Evolutionary conservation across 2,888 invertebrate species (phyloP), one percentile per base, ranked within the genome.

Genomic region (Lordiphosa andalusiaca): DNA sequence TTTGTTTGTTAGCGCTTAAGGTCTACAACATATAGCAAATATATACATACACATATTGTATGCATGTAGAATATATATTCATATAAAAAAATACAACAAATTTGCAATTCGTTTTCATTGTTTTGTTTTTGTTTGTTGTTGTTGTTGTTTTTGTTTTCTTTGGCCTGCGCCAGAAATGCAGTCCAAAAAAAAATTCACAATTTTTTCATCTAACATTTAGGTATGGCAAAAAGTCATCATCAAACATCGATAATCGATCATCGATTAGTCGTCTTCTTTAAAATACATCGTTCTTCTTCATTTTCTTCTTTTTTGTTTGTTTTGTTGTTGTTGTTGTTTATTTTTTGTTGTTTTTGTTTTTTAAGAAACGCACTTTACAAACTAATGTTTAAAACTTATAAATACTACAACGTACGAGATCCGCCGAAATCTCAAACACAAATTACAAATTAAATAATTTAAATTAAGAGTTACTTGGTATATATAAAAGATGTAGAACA

Each of bases 321-420:
- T n/a, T n/a, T n/a, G n/a, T n/a, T n/a, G n/a, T 16, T 16, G 16
- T 62, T 59, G 51, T 56, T 48, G 5, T 48, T 47, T 38, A 36
- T 58, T 58, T 58, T 40, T 52, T 42, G 42, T 30, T 49, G 40
- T 48, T 59, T 46, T 60, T 53, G 58, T 13, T 37, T 10, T 50
- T 56, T 59, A 64, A 67, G 73, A 69, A 77, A 75, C 70, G 70
- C 61, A 63, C 47, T 55, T 66, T 77, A 80, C 60, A 76, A 38
- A 60, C 72, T 77, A 76, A 64, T 49, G 57, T 73, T 71, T 80
- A 80, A 81, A 81, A 80, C 78, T 80, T 80, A 81, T 73, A 72
- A 80, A 81, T 80, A 80, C 78, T 77, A 81, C 78, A 80, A 80
- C 81, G 77, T 81, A 78, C 59, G 78, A 80, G 78, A 80, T 80